Evolutionary conservation across 2,113 vertebrate species (phyloP).

Genomic region (Sturnira hondurensis): DNA sequence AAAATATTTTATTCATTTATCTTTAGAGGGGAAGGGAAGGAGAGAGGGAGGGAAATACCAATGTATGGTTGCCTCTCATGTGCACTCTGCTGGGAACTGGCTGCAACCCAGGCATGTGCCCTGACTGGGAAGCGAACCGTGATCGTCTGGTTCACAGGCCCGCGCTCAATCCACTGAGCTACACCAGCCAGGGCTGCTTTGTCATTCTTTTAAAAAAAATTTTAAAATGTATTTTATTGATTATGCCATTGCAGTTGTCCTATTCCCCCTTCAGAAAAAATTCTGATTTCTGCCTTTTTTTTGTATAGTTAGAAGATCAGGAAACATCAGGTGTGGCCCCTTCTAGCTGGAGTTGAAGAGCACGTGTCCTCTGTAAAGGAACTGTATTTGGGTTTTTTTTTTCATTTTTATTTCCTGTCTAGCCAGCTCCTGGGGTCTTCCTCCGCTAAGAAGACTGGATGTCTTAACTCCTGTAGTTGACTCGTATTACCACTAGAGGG

Average conservation of each 20-base stretch:
- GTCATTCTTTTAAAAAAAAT: not conserved
- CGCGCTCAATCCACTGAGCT: no score
- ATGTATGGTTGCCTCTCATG: no score
- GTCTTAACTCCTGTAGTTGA: not conserved
- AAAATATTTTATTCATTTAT: no score
- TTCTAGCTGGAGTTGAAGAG: not conserved
- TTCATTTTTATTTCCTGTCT: not conserved
- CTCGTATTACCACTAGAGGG: slow-evolving; percentile 12
- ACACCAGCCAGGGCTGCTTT: no score
- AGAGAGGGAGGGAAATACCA: no score
- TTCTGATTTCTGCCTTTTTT: slow-evolving; percentile 9
- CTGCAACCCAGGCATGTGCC: no score
- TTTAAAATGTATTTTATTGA: no score
- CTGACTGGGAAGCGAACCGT: no score
- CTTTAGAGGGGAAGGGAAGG: no score
- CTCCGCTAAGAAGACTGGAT: not conserved
- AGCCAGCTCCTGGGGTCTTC: not conserved
- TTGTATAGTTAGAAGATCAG: not conserved
- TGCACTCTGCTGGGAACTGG: no score
- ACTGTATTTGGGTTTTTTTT: not conserved
- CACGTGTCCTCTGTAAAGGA: not conserved
- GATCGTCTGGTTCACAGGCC: no score
- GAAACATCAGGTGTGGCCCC: not conserved
- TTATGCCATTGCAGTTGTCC: no score
- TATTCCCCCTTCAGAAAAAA: not conserved